A percentile compares a stretch with the other conserved stretches of the same genome.
Evolutionary conservation across 2,113 vertebrate genomes (phyloP).

Genomic region (Scytalopus superciliaris): DNA sequence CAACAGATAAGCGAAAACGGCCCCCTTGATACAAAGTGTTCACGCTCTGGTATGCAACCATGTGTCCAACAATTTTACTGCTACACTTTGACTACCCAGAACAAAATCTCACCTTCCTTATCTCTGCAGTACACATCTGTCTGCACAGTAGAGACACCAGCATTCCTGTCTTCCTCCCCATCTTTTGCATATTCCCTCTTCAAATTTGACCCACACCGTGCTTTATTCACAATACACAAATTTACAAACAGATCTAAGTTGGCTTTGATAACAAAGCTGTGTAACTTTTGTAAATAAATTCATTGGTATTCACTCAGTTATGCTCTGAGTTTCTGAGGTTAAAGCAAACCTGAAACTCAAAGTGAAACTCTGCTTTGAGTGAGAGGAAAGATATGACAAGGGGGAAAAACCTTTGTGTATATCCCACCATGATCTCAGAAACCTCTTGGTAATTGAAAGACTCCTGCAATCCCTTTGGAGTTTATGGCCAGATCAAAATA

Average conservation of each 20-base stretch:
- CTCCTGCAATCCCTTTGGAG: neutral
- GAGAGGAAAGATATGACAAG: neutral
- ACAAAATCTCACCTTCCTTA: neutral
- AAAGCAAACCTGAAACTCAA: slow-evolving; percentile 29
- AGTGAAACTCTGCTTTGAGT: neutral
- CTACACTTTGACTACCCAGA: neutral
- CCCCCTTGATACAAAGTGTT: neutral
- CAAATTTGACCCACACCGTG: neutral
- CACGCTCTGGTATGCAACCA: neutral
- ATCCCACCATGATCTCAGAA: neutral
- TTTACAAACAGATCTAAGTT: neutral
- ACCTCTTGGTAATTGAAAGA: neutral
- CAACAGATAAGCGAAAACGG: neutral
- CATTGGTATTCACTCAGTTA: neutral
- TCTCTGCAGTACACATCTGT: neutral
- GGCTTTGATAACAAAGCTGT: neutral
- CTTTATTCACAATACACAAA: neutral
- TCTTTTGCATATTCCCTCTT: neutral
- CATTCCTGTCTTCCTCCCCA: neutral
- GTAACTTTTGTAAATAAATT: neutral
- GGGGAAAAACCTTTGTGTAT: neutral
- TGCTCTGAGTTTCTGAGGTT: slow-evolving; percentile 28
- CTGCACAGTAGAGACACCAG: neutral
- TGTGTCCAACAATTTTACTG: neutral
- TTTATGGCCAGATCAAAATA: neutral